Evolutionary conservation across 1,140 invertebrate genomes (phyloP).

Genomic region (Neuroterus valhalla): DNA sequence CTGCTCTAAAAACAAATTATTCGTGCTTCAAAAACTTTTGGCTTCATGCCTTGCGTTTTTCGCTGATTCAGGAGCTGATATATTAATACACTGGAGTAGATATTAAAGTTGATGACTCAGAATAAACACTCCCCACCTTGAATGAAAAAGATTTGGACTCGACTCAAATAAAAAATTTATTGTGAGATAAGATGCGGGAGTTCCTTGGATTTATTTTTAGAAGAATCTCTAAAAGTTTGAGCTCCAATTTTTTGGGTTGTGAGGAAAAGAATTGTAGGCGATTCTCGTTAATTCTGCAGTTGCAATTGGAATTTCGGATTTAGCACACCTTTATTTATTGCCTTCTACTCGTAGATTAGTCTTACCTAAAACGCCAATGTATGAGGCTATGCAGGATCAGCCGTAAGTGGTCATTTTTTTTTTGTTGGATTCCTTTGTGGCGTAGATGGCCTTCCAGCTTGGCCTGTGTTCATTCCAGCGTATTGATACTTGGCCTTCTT

Average conservation of each 20-base stretch:
- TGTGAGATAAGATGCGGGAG: too few species aligned
- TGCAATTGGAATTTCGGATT: background rate
- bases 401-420: conserved; percentile 81
- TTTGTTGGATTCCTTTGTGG: conserved; percentile 91
- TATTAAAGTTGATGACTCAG: conserved; percentile 8
- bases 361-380: conserved; percentile 64
- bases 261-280: too few species aligned
- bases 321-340: background rate
- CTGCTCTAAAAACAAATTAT: background rate
- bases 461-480: conserved; percentile 83
- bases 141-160: background rate
- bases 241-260: too few species aligned
- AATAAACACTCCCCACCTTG: background rate
- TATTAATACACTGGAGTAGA: conserved; percentile 13
- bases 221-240: too few species aligned
- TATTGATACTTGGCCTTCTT: conserved; percentile 99
- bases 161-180: background rate
- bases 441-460: conserved; percentile 85
- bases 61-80: background rate
- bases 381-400: conserved; percentile 65
- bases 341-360: background rate
- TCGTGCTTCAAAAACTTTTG: conserved; percentile 6
- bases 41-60: conserved; percentile 17
- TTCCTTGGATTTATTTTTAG: too few species aligned
- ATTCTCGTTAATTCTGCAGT: too few species aligned